Evolutionary conservation across 2,888 invertebrate genomes (phyloP), one percentile per base, ranked within the genome.

Genomic region (Anaspis maculata): DNA sequence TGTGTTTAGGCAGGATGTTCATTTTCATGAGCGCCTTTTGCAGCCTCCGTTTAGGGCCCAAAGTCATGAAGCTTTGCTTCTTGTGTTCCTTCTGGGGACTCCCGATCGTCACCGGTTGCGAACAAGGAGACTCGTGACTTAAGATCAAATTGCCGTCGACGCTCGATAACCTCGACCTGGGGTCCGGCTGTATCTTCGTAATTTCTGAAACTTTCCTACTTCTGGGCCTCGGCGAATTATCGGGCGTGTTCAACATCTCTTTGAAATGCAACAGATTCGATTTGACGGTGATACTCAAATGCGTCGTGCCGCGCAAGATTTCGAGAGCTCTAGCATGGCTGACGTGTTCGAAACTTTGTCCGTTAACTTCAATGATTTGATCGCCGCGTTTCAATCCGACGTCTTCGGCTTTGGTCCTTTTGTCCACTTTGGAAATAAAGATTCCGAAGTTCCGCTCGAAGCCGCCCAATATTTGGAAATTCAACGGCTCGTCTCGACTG

Each of bases 291-390:
- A 98, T 87, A 63, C 91, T 89, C 40, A 98, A 72, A 70, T 97
- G 97, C 28, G 96, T 98, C 28, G 94, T 89, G 37, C 90, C 85
- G 45, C 86, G 78, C 10, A 98, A 76, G 42, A 96, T 83, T 68
- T 97, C 96, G 65, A 95, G 73, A 6, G 97, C 96, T 57, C 85
- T 81, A 27, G 84, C 80, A 62, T 90, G 86, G 51, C 84, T 87
- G 27, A 97, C 89, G 67, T 91, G 90, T 57, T 89, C 86, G 64
- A 97, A 94, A 56, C 88, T 92, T 62, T 95, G 91, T 15, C 95
- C 94, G 66, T 98, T 99, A 1, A 98, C 95, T 70, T 96, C 95
- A 48, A 97, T 71, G 42, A 98, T 89, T 72, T 98, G 96, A 71
- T 98, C 97, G 23, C 96, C 97, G 32, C 95, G 76, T 65, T 96